Base-by-base conservation (phyloP, 2,888 invertebrate genomes). In the Diplazon laetatorius region DNA sequence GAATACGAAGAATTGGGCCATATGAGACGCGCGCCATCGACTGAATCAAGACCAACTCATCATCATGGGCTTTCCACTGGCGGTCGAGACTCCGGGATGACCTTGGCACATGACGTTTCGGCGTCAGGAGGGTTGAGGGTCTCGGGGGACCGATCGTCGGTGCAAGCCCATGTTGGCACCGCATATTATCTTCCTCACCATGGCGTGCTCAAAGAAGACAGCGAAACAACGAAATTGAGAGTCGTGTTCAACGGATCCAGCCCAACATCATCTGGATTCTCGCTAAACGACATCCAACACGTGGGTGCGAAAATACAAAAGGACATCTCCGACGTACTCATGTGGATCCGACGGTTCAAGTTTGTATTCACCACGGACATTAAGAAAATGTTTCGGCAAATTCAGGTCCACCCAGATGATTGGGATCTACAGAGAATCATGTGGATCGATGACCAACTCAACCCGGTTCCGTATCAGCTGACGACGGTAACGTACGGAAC, bases 351-450 rank as follows among this genome's bases (percentile, higher is more conserved):
- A 0, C 16, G 10, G 4, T 65, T 62, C 18, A 42, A 42, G 0
- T 73, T 18, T 65, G n/a, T 78, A 1, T 82, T 80, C 35, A n/a
- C 63, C 4, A 68, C 74, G 1, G 78, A 82, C 46, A 71, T 80
- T 12, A 68, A 69, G 4, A 82, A 81, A 30, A 80, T 80, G 73
- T 81, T 69, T 18, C 59, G 80, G 5, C 78, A 82, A n/a, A 76
- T 80, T 5, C 9, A 42, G 1, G 71, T 82, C 0, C 73, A 82
- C 35, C 46, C 35, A 9, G 65, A 78, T 2, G 82, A 90, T 52
- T 63, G 83, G 14, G 39, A 84, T n/a, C 82, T 85, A n/a, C 90
- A 90, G 55, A 66, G 85, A 8, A 89, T 91, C 3, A 50, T 91
- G 3, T 91, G 90, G 90, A 66, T 39, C 9, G 46, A 75, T 18